Percentiles rank a stretch among this genome's conserved stretches.
Evolutionary conservation across 2,797 vertebrate species (phyloP).

Genomic region (Poecilia wingei): DNA sequence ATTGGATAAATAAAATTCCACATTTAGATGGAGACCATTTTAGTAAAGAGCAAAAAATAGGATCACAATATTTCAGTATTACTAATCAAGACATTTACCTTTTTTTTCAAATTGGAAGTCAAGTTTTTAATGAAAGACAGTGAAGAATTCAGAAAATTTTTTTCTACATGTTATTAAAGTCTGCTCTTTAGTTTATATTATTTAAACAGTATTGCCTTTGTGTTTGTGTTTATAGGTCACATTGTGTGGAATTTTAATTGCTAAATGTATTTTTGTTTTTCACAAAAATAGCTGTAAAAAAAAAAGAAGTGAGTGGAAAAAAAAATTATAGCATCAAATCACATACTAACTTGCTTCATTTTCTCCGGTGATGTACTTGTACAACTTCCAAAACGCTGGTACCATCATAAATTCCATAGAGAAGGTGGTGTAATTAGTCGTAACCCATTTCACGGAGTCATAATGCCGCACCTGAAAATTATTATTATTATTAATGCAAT

Average conservation of each 20-base stretch:
- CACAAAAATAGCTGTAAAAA: background rate
- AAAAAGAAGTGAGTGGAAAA: background rate
- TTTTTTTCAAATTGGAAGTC: background rate
- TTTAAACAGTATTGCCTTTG: background rate
- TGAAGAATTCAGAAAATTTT: background rate
- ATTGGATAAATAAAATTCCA: background rate
- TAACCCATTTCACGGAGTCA: constrained; percentile 71
- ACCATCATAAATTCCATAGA: constrained; percentile 55
- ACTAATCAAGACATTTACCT: background rate
- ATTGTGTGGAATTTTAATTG: background rate
- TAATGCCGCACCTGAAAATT: constrained; percentile 77
- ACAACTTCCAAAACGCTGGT: constrained; percentile 69
- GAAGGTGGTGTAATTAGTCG: constrained; percentile 42
- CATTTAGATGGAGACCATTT: background rate
- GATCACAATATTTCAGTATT: background rate
- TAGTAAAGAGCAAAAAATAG: background rate
- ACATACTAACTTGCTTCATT: constrained; percentile 63
- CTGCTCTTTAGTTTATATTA: background rate
- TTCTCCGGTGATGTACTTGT: constrained; percentile 72
- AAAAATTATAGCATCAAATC: background rate
- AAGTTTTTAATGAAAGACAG: background rate
- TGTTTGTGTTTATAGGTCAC: background rate
- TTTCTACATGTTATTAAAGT: background rate
- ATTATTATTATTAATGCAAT: background rate
- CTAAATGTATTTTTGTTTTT: no score